Conservation (phyloP, 2,113 vertebrate species). For the Xenus cinereus region DNA sequence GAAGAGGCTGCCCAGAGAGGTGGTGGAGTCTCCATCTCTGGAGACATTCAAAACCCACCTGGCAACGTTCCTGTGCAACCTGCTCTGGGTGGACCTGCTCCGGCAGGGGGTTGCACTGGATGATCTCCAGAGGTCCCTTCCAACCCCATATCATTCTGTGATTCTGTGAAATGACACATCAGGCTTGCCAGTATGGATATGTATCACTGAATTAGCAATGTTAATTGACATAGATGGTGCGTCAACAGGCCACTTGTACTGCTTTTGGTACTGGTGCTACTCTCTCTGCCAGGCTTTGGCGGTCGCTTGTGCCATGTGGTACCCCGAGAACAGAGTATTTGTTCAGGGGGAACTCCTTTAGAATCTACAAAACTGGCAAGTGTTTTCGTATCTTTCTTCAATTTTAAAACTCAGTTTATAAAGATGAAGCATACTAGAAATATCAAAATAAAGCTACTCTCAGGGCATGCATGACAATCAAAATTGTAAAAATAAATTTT, state of each 20-base stretch:
- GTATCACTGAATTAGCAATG: background rate
- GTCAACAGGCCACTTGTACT: background rate
- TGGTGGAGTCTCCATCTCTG: too few relatives aligned
- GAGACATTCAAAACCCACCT: too few relatives aligned
- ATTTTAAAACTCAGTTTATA: background rate
- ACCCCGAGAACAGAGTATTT: background rate
- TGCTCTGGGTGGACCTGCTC: too few relatives aligned
- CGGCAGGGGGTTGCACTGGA: too few relatives aligned
- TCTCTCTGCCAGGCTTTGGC: background rate
- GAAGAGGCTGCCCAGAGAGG: too few relatives aligned
- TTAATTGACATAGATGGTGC: background rate
- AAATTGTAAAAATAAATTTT: background rate
- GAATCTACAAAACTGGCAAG: background rate
- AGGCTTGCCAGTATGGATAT: background rate
- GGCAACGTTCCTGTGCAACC: too few relatives aligned
- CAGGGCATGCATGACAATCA: background rate
- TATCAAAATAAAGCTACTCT: background rate
- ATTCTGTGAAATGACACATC: background rate
- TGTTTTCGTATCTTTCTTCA: background rate
- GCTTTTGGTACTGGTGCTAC: background rate
- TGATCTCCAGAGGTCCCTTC: too few relatives aligned
- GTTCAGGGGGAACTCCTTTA: background rate
- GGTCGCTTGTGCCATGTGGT: rapidly evolving
- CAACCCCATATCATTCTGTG: too few relatives aligned
- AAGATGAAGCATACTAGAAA: background rate